Percentiles rank a stretch among this genome's conserved stretches.
Conservation (phyloP, 2,113 vertebrate species). For the Anhinga anhinga region DNA sequence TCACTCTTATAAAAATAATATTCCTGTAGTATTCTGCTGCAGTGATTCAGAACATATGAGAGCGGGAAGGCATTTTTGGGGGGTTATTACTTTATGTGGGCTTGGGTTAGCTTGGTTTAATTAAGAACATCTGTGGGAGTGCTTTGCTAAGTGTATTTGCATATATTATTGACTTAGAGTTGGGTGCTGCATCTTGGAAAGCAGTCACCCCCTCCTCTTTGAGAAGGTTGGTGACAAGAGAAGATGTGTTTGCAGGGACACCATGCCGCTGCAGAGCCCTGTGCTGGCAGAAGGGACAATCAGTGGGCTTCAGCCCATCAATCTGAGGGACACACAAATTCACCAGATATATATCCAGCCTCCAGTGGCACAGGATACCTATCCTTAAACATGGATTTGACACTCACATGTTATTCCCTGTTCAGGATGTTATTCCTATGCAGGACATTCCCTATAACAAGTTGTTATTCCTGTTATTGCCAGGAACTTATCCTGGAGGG, state of each 20-base stretch:
- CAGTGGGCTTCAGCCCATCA: not conserved
- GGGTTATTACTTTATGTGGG: not conserved
- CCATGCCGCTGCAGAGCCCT: not conserved
- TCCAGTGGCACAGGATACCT: not conserved
- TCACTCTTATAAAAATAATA: not conserved
- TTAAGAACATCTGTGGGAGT: conserved; percentile 17
- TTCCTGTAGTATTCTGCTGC: not conserved
- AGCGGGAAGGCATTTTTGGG: not conserved
- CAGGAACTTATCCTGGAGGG: not conserved
- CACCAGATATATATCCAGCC: not conserved
- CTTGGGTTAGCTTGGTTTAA: not conserved
- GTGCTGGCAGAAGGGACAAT: not conserved
- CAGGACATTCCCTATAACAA: not conserved
- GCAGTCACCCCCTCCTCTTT: no score
- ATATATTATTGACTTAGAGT: not conserved
- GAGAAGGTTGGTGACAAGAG: not conserved
- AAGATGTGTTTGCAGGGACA: not conserved
- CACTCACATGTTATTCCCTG: not conserved
- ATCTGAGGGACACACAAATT: not conserved
- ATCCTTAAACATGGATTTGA: no score
- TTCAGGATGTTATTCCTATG: not conserved
- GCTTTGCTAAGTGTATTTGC: not conserved
- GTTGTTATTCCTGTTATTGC: not conserved
- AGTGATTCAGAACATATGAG: not conserved
- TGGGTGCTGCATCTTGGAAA: not conserved